These are phyloP conservation scores for Dilophus febrilis DNA, from an alignment of 2,888 invertebrate species.

Conservation along the genomic window DNA sequence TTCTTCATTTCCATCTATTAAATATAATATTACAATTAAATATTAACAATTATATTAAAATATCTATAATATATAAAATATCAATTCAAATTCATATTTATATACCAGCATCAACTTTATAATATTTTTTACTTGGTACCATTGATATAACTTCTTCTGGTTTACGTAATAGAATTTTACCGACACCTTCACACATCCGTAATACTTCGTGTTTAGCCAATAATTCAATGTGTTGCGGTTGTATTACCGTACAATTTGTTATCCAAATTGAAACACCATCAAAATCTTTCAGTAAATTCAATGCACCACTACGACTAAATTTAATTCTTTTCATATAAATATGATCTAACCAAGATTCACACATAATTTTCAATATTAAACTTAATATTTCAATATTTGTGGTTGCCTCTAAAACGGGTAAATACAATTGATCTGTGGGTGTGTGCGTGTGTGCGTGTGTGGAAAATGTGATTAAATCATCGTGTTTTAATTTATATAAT, in stretches of 20 bases:
- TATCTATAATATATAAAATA: neutral
- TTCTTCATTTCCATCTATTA: conserved; percentile 30
- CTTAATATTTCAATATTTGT: conserved; percentile 55
- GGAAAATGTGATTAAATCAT: too few species aligned
- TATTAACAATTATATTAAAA: neutral
- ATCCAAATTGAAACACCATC: conserved; percentile 64
- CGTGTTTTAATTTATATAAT: too few species aligned
- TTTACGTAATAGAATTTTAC: conserved; percentile 56
- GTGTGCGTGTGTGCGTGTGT: too few species aligned
- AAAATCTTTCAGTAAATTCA: conserved; percentile 66
- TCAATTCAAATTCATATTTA: neutral
- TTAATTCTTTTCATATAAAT: conserved; percentile 67
- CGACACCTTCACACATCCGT: conserved; percentile 67
- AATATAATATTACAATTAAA: conserved; percentile 11
- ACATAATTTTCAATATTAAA: conserved; percentile 63
- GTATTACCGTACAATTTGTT: conserved; percentile 38
- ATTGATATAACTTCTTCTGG: conserved; percentile 75
- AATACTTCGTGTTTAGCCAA: conserved; percentile 34
- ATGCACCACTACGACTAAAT: conserved; percentile 64
- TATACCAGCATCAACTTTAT: conserved; percentile 15
- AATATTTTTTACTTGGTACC: conserved; percentile 30
- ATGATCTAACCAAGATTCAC: conserved; percentile 76
- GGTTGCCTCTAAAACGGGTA: conserved; percentile 62
- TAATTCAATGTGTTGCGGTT: conserved; percentile 30
- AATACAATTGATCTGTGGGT: conserved; percentile 55